Percentiles rank a stretch among this genome's conserved stretches.
phyloP scores from a whole-genome alignment of 2,888 invertebrate genomes.

The Melanargia galathea region DNA sequence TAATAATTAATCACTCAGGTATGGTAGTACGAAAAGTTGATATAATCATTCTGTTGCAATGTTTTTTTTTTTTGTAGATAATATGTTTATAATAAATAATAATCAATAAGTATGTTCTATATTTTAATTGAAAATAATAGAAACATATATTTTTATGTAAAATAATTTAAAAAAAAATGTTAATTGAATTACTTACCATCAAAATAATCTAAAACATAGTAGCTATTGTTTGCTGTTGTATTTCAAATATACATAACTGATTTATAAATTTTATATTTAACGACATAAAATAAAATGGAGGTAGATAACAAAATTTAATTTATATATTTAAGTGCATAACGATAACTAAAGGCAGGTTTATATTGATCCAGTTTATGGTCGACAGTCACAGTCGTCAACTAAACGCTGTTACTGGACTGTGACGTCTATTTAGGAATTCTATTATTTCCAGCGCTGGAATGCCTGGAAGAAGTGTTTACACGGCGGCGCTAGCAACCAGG shows the following conservation, averaged over 20 bases:
- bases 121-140: background rate
- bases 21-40: no score
- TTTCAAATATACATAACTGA: background rate
- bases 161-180: background rate
- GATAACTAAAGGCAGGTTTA: no score
- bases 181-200: no score
- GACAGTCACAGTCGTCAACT: no score
- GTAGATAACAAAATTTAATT: slow-evolving; percentile 8
- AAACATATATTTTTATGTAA: background rate
- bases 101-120: background rate
- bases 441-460: no score
- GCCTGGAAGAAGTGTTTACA: no score
- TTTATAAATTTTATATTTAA: slow-evolving; percentile 2
- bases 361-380: no score
- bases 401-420: no score
- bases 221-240: slow-evolving; percentile 13
- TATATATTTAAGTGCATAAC: slow-evolving; percentile 12
- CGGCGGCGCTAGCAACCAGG: no score
- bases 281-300: slow-evolving; percentile 1
- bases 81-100: background rate
- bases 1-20: no score
- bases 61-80: background rate
- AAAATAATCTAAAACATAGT: background rate
- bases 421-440: no score
- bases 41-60: background rate